Base-by-base conservation (phyloP, 1,140 invertebrate genomes). In the Zaprionus kolodkinae region DNA sequence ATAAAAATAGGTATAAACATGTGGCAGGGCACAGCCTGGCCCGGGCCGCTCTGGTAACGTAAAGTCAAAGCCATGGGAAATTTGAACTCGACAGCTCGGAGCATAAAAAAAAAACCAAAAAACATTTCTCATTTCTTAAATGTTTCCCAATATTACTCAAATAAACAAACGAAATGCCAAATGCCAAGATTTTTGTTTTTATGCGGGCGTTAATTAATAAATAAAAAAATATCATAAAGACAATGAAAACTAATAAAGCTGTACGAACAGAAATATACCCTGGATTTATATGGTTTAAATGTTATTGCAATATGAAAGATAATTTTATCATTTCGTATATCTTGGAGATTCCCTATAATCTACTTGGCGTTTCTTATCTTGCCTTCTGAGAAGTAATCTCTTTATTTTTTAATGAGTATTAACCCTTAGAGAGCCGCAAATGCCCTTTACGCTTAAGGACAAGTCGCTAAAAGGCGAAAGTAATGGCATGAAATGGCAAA, bases 151-250 rank as follows among this genome's bases (percentile, higher is more conserved):
- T 79, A 82, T 79, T 68, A 57, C 64, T 64, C 43, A 79, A 79
- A 81, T 79, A 87, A 87, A 87, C 71, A 85, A 78, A 75, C 67
- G 21, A 59, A 52, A 63, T 78, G 38, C 45, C 38, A 36, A 63
- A 36, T 64, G 66, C 52, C 35, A 27, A 59, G 43, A 68, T 73
- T 15, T 45, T 15, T 43, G 7, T 45, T 45, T 64, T 76, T 69
- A 61, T 79, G 74, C 70, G 63, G 35, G 64, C 79, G 61, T 76
- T 86, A 86, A 86, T 78, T 72, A 85, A 68, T 87, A 85, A 76
- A 63, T 52, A 69, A 35, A 61, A 68, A 68, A 61, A 25, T 55
- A 15, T 69, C 43, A 13, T 25, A 45, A 64, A 48, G 55, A 59
- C 45, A 21, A 50, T 50, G 45, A 35, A 30, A 45, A 21, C 30